Percentiles rank a stretch among this genome's conserved stretches.
Conservation (phyloP, 2,797 vertebrate species). For the Odontamblyopus rebecca region DNA sequence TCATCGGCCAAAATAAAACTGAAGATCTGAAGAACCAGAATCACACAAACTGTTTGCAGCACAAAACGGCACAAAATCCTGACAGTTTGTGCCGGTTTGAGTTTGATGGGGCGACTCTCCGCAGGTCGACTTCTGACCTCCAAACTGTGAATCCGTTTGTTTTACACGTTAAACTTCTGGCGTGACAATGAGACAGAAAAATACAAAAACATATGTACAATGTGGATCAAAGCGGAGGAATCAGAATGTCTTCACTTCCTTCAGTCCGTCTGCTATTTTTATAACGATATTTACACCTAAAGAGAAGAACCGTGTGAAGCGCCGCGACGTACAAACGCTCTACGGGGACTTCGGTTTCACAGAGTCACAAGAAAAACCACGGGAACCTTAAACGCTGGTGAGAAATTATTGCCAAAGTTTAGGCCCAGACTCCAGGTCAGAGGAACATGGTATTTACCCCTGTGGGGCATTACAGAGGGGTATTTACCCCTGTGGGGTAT, state of each 20-base stretch:
- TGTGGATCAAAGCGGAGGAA: conserved; percentile 50
- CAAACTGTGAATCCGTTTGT: background rate
- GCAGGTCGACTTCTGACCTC: no score
- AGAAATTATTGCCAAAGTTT: background rate
- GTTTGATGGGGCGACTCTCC: no score
- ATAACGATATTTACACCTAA: conserved; percentile 54
- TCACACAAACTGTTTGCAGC: no score
- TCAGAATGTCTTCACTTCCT: conserved; percentile 14
- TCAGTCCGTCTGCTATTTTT: conserved; percentile 9
- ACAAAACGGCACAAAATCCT: no score
- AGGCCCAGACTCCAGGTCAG: background rate
- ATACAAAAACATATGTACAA: conserved; percentile 40
- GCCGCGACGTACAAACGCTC: no score
- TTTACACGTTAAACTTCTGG: conserved; percentile 10
- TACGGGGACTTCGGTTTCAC: background rate
- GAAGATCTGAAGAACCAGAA: no score
- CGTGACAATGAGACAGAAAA: conserved; percentile 28
- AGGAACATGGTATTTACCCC: no score
- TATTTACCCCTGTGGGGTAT: no score
- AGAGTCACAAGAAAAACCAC: no score
- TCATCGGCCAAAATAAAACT: no score
- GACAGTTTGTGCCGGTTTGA: no score
- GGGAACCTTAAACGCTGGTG: conserved; percentile 16
- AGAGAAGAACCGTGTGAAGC: background rate
- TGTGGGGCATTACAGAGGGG: no score